Base-by-base conservation (phyloP, 2,797 vertebrate genomes). In the Epinephelus coioides region DNA sequence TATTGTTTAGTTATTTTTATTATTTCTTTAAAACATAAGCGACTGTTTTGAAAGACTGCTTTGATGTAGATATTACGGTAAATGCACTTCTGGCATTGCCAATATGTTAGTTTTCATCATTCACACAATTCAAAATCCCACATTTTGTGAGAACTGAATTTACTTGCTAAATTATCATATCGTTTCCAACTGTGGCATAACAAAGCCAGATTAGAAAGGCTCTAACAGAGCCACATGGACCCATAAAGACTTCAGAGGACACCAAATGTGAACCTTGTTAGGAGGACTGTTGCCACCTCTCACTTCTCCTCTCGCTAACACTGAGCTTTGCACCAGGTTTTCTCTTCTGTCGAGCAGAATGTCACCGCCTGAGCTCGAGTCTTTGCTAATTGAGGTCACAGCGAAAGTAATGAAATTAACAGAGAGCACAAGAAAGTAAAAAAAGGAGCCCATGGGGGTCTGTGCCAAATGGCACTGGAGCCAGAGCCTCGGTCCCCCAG, bases 331-430 rank as follows among this genome's bases (percentile, higher is more conserved):
- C 88, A 88, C 65, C 73, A 73, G 75, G 73, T 84, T 83, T 86
- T 77, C 69, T 71, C 85, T 65, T 74, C 85, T 84, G 78, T 84
- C 17, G 70, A 86, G 78, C 83, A 84, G 84, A 86, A 89, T 88
- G 90, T 91, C 63, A 86, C 77, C 55, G 84, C 81, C 86, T 87
- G 82, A 89, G 87, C 86, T 82, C 43, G 38, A 82, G 83, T 91
- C 84, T 89, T 88, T 90, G 76, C 93, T 95, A 95, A 96, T 95
- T 94, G 92, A 94, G 93, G 93, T 94, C 93, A 93, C 78, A 93
- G 90, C 23, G 54, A 94, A 93, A 89, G 91, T 90, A 93, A 93
- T 92, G 87, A 94, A 95, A 96, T 94, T 94, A 95, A 92, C 89
- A 87, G 86, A 88, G 88, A 91, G 89, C 87, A 90, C 90, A 91